A percentile compares a stretch with the other conserved stretches of the same genome.
Evolutionary conservation across 2,113 vertebrate genomes (phyloP).

Genomic region (Podarcis muralis): DNA sequence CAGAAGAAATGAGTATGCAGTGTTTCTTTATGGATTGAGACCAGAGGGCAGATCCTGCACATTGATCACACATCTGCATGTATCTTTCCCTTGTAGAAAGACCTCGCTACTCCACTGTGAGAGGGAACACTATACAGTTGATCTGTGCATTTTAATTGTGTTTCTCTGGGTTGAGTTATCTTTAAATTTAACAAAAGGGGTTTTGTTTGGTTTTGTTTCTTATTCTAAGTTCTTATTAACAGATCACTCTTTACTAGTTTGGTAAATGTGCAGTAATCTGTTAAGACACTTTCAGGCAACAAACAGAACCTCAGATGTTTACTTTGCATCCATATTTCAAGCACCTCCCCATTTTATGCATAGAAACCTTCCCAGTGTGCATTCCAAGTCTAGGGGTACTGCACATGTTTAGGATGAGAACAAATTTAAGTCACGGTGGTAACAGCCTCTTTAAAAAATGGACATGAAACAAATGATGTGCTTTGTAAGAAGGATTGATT

Average conservation of each 20-base stretch:
- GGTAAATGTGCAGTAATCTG: neutral
- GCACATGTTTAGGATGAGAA: neutral
- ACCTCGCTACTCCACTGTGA: no score
- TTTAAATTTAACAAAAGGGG: neutral
- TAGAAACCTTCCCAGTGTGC: neutral
- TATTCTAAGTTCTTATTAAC: neutral
- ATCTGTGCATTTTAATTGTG: no score
- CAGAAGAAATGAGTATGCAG: no score
- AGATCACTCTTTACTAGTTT: neutral
- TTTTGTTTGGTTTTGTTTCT: neutral
- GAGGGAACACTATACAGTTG: no score
- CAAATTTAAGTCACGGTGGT: neutral
- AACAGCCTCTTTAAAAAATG: neutral
- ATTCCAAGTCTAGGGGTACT: neutral
- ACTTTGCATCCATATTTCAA: neutral
- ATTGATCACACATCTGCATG: no score
- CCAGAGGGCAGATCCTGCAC: no score
- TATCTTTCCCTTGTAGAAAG: no score
- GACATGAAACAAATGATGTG: fast-evolving
- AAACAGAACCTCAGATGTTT: neutral
- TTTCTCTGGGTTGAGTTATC: no score
- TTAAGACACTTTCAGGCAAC: neutral
- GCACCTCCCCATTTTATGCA: neutral
- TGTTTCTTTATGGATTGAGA: no score
- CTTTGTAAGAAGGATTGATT: neutral